Conservation (phyloP, 2,797 vertebrate species). For the Molossus alvarezi region DNA sequence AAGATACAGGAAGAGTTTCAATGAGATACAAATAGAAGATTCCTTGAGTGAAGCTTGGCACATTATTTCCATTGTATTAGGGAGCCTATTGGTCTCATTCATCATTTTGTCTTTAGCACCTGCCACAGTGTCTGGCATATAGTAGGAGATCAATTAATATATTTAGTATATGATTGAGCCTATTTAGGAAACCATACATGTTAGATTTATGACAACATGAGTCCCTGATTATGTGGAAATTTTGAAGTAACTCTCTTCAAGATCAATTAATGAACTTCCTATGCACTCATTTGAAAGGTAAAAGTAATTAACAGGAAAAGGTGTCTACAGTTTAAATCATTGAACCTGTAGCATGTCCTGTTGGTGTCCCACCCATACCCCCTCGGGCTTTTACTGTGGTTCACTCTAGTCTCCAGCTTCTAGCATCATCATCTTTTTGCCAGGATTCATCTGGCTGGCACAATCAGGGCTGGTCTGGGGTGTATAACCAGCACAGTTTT, state of each 20-base stretch:
- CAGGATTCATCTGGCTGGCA: not conserved
- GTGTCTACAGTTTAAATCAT: not conserved
- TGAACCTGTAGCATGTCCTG: not conserved
- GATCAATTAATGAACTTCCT: conserved; percentile 25
- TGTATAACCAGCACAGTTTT: not conserved
- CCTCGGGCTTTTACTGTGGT: not conserved
- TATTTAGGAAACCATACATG: not conserved
- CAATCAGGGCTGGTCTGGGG: not conserved
- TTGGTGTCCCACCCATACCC: not conserved
- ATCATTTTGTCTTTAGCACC: not conserved
- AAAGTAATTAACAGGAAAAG: conserved; percentile 21
- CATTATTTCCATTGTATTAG: not conserved
- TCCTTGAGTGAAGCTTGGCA: not conserved
- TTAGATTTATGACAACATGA: not conserved
- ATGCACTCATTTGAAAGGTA: not conserved
- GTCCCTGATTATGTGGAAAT: not conserved
- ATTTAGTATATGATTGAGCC: not conserved
- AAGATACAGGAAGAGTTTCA: conserved; percentile 1
- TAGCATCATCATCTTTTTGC: conserved; percentile 6
- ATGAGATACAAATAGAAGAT: not conserved
- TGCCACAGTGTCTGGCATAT: not conserved
- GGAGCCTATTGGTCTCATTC: not conserved
- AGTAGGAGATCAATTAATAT: not conserved
- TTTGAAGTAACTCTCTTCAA: not conserved
- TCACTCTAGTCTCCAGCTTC: not conserved